A percentile compares a stretch with the other conserved stretches of the same genome.
phyloP scores from a whole-genome alignment of 2,797 vertebrate species.

The Aldrovandia affinis region DNA sequence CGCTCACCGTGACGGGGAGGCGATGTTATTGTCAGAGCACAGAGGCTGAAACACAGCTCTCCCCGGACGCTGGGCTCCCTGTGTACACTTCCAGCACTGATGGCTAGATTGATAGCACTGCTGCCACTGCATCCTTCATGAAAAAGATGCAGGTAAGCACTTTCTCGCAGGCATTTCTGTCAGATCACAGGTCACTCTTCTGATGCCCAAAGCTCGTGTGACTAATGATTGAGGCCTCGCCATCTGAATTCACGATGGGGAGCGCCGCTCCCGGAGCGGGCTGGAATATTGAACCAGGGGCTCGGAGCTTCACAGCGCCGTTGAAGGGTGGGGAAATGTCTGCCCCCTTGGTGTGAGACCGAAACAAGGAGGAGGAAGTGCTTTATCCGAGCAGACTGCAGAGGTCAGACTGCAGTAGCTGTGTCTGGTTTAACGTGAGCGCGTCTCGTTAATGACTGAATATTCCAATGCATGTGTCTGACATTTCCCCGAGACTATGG shows the following conservation, averaged over 20 bases:
- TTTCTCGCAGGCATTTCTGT: constrained; percentile 55
- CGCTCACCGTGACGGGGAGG: constrained; percentile 22
- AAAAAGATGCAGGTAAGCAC: constrained; percentile 57
- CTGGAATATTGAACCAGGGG: constrained; percentile 43
- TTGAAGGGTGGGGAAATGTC: neutral
- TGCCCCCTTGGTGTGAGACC: neutral
- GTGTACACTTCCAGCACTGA: constrained; percentile 35
- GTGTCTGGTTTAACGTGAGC: constrained; percentile 22
- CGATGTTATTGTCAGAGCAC: constrained; percentile 25
- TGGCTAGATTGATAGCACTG: constrained; percentile 52
- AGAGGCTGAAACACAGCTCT: constrained; percentile 34
- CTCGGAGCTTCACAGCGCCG: neutral
- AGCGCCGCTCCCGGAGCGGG: constrained; percentile 29
- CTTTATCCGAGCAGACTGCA: constrained; percentile 1
- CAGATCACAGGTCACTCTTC: constrained; percentile 55
- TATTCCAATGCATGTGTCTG: constrained; percentile 54
- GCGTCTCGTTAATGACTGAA: constrained; percentile 45
- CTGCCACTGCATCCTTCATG: constrained; percentile 41
- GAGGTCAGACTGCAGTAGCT: constrained; percentile 10
- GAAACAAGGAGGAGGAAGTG: neutral
- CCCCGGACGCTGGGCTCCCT: constrained; percentile 29
- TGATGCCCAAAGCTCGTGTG: constrained; percentile 53
- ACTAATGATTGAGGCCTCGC: constrained; percentile 53
- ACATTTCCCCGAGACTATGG: constrained; percentile 54
- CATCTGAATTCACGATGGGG: constrained; percentile 53